phyloP scores from a whole-genome alignment of 1,140 invertebrate species.

The Brachionus rotundiformis region DNA sequence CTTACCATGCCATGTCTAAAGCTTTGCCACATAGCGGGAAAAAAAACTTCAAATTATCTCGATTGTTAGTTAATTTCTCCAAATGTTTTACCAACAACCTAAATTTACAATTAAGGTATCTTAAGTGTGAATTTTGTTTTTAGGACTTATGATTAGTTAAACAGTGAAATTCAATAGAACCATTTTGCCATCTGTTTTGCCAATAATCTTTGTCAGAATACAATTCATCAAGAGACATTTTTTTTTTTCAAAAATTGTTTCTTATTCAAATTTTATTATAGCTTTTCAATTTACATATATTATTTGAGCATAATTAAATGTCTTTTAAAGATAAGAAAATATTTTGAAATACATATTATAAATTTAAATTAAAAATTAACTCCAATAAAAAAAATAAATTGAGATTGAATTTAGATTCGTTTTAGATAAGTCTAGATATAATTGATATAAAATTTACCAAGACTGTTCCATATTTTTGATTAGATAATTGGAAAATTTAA shows the following conservation, averaged over 20 bases:
- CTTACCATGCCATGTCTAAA: conserved; percentile 50
- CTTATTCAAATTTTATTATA: background rate
- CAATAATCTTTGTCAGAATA: background rate
- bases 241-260: background rate
- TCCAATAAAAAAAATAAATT: no score
- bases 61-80: conserved; percentile 3
- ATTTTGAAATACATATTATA: no score
- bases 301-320: background rate
- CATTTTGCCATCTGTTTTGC: background rate
- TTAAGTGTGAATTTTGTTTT: background rate
- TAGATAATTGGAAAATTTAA: no score
- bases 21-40: conserved; percentile 39
- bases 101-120: no score
- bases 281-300: background rate
- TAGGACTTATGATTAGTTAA: conserved; percentile 5
- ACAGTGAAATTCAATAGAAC: conserved; percentile 20
- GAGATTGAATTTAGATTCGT: no score
- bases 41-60: conserved; percentile 30
- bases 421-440: no score
- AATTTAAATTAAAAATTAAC: no score
- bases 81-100: conserved; percentile 31
- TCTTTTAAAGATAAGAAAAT: background rate
- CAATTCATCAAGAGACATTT: background rate
- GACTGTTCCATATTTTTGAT: no score
- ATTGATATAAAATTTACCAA: no score